Base-by-base conservation (phyloP, 2,888 invertebrate genomes). In the Megamerina dolium region DNA sequence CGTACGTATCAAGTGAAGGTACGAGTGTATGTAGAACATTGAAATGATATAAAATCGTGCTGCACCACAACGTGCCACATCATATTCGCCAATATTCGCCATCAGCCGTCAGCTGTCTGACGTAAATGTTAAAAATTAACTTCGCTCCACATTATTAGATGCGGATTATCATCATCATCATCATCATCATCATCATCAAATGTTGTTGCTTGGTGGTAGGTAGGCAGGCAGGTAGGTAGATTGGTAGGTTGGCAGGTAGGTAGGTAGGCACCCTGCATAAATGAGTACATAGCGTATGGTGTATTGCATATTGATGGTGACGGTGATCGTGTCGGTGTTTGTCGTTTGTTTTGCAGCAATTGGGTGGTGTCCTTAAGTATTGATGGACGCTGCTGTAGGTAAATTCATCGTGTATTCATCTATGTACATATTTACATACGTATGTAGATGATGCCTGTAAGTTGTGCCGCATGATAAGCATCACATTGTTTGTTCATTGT, bases 111-210 rank as follows among this genome's bases (percentile, higher is more conserved):
- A n/a, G n/a, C n/a, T n/a, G n/a, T n/a, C n/a, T n/a, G 14, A 13
- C 31, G 29, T 31, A 49, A 30, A 38, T 37, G 41, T 38, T n/a
- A n/a, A n/a, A 53, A 48, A 52, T 54, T 52, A 48, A 58, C 57
- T 60, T 55, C 60, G 64, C 60, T 61, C 60, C 60, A 61, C 63
- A 63, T 65, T 65, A 64, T 63, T 65, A 61, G 61, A 61, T 61
- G 61, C 63, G 61, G 61, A 63, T 58, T 58, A 61, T 59, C 64
- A 59, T 55, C 53, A 54, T 55, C 53, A 57, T 30, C 21, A 31
- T 19, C 29, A 17, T 14, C 19, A 35, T 19, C 30, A 20, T 35
- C 34, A 34, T n/a, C 23, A 33, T 14, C 20, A 41, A 12, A 34
- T 34, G 23, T 35, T 35, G 36, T 20, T 27, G 34, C 23, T 33